Conservation (phyloP, 2,797 vertebrate species). For the Amblyopsis hoosieri region DNA sequence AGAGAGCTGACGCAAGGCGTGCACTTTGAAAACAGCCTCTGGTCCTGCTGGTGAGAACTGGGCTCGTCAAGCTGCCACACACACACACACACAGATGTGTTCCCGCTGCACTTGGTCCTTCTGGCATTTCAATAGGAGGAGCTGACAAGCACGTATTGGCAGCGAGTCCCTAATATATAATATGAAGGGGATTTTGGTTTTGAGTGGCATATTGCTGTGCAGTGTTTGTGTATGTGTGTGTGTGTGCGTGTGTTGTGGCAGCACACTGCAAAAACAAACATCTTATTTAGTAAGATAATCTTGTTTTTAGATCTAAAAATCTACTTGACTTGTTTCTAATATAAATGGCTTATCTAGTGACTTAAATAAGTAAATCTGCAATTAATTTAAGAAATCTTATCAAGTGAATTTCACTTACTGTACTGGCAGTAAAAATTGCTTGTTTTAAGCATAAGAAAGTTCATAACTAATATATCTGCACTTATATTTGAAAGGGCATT, state of each 20-base stretch:
- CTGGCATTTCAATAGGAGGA: conserved; percentile 39
- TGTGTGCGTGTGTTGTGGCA: conserved; percentile 12
- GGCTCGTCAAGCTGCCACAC: conserved; percentile 26
- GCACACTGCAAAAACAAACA: too few relatives aligned
- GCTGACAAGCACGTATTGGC: conserved; percentile 40
- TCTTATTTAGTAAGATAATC: too few relatives aligned
- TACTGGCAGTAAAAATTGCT: too few relatives aligned
- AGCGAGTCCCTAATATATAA: conserved; percentile 3
- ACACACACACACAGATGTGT: conserved; percentile 16
- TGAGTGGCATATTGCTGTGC: neutral
- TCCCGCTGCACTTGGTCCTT: conserved; percentile 31
- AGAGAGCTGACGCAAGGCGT: conserved; percentile 57
- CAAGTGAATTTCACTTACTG: too few relatives aligned
- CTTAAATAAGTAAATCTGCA: too few relatives aligned
- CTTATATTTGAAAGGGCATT: too few relatives aligned
- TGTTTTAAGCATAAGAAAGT: too few relatives aligned
- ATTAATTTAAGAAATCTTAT: too few relatives aligned
- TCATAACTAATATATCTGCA: too few relatives aligned
- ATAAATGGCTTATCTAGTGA: too few relatives aligned
- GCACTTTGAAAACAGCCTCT: conserved; percentile 63
- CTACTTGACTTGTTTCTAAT: too few relatives aligned
- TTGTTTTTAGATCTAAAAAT: too few relatives aligned
- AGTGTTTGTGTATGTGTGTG: conserved; percentile 1
- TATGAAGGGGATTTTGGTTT: neutral
- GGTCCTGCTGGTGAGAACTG: conserved; percentile 76